Percentiles rank a stretch among this genome's conserved stretches.
These are phyloP conservation scores for Malacoraja senta DNA, from an alignment of 2,797 vertebrate genomes.

Conservation along the genomic window DNA sequence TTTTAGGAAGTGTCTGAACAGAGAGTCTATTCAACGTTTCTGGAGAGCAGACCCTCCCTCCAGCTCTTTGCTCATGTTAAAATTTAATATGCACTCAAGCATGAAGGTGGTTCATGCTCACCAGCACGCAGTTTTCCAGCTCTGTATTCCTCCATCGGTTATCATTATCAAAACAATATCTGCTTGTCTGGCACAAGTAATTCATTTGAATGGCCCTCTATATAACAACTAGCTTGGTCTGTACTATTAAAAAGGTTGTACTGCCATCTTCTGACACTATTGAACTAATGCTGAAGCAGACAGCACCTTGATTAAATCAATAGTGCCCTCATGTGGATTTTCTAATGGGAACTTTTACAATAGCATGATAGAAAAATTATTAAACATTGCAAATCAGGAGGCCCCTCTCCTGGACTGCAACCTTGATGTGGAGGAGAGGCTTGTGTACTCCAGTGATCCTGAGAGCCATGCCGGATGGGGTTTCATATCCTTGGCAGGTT, in stretches of 20 bases:
- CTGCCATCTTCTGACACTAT: conserved; percentile 31
- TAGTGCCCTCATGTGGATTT: neutral
- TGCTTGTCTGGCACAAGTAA: neutral
- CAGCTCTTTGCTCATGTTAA: neutral
- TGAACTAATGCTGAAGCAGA: neutral
- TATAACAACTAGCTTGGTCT: neutral
- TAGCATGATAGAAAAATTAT: neutral
- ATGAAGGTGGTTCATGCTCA: neutral
- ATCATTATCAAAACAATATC: neutral
- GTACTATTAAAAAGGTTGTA: conserved; percentile 18
- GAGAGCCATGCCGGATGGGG: too few relatives aligned
- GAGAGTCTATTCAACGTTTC: neutral
- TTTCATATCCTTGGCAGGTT: too few relatives aligned
- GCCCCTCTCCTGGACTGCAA: too few relatives aligned
- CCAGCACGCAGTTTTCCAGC: neutral
- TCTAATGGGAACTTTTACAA: neutral
- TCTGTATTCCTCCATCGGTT: neutral
- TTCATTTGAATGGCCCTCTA: neutral
- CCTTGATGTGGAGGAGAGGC: too few relatives aligned
- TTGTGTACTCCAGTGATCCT: too few relatives aligned
- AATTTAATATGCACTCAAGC: neutral
- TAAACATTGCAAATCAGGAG: neutral
- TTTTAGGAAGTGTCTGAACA: neutral
- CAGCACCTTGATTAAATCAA: neutral
- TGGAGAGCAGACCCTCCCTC: neutral